These are phyloP conservation scores for Syngnathus rostellatus DNA, from an alignment of 2,797 vertebrate species.

Conservation along the genomic window DNA sequence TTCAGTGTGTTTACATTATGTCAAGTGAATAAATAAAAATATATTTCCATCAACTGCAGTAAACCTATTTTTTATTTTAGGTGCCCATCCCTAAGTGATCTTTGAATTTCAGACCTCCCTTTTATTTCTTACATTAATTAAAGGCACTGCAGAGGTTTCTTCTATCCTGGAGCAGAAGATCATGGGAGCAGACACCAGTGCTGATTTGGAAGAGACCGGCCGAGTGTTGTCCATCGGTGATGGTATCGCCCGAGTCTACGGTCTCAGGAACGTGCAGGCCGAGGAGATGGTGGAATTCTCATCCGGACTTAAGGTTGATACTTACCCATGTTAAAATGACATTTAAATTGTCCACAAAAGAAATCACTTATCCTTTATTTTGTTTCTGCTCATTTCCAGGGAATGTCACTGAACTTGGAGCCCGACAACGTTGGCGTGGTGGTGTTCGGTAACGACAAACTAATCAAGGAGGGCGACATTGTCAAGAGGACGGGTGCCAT, in stretches of 20 bases:
- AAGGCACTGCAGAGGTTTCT: conserved; percentile 75
- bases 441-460: conserved; percentile 94
- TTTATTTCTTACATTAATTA: not conserved
- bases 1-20: no score
- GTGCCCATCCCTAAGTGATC: not conserved
- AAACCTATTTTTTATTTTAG: not conserved
- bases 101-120: not conserved
- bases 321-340: not conserved
- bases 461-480: conserved; percentile 94
- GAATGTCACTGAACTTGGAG: conserved; percentile 98
- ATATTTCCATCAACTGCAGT: no score
- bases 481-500: conserved; percentile 95
- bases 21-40: no score
- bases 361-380: conserved; percentile 1
- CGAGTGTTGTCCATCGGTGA: conserved; percentile 93
- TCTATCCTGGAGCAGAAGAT: conserved; percentile 94
- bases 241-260: conserved; percentile 91
- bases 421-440: conserved; percentile 96
- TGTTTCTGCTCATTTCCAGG: conserved; percentile 57
- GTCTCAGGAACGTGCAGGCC: conserved; percentile 91
- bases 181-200: conserved; percentile 80
- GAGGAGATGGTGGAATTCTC: conserved; percentile 99
- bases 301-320: conserved; percentile 84
- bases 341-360: not conserved
- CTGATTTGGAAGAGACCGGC: conserved; percentile 88